Conservation (phyloP, 2,113 vertebrate genomes). For the Leiothrix lutea region DNA sequence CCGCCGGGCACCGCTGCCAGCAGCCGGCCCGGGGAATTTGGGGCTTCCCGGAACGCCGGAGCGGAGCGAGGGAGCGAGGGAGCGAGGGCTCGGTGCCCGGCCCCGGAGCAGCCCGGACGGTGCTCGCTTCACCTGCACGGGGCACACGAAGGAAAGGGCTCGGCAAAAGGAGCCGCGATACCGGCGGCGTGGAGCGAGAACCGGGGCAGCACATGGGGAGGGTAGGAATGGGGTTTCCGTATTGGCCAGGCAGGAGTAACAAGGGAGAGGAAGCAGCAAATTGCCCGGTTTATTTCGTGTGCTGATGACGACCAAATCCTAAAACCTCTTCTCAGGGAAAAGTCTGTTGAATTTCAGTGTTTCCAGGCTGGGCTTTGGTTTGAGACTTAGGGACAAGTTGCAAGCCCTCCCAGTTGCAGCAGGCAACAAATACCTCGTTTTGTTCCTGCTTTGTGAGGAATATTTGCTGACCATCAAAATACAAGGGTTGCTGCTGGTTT, state of each 20-base stretch:
- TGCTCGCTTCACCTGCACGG: rapidly evolving
- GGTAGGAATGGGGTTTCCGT: neutral
- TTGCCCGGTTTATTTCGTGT: neutral
- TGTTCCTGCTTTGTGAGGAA: neutral
- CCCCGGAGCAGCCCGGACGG: neutral
- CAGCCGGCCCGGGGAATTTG: rapidly evolving
- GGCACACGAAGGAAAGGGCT: neutral
- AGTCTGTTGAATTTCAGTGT: neutral
- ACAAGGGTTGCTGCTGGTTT: neutral
- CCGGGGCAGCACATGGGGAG: rapidly evolving
- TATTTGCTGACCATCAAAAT: neutral
- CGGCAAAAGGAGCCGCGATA: neutral
- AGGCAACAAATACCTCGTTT: neutral
- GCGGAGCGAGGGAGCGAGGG: neutral
- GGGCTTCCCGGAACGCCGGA: rapidly evolving
- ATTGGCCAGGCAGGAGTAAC: neutral
- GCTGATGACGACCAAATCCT: neutral
- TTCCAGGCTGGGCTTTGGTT: neutral
- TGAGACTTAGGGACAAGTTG: neutral
- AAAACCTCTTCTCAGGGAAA: neutral
- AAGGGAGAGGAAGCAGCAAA: neutral
- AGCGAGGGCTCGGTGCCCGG: neutral
- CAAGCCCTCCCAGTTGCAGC: neutral
- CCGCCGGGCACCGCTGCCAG: neutral
- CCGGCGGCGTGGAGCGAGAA: rapidly evolving